A percentile compares a stretch with the other conserved stretches of the same genome.
Conservation (phyloP, 2,888 invertebrate species). For the Lithophane socia region DNA sequence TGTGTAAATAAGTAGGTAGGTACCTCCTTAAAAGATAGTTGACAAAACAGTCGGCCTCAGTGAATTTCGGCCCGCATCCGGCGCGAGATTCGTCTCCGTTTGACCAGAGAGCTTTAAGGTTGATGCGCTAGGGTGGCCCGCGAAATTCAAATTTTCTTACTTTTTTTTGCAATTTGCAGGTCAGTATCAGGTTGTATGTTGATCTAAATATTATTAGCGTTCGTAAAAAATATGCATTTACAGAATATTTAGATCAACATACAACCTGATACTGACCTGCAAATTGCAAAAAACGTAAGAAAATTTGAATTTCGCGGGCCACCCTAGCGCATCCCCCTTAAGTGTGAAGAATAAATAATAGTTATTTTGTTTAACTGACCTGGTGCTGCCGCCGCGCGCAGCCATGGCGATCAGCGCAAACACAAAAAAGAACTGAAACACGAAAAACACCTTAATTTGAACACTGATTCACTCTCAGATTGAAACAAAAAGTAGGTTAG, state of each 20-base stretch:
- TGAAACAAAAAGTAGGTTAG: background rate
- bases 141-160: too few species aligned
- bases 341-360: background rate
- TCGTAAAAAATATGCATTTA: too few species aligned
- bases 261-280: too few species aligned
- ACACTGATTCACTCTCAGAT: background rate
- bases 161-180: too few species aligned
- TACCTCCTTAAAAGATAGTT: background rate
- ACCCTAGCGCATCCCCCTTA: too few species aligned
- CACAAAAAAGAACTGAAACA: conserved; percentile 18
- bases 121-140: too few species aligned
- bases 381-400: background rate
- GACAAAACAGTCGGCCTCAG: background rate
- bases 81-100: background rate
- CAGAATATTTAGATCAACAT: too few species aligned
- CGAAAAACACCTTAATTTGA: background rate
- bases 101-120: background rate
- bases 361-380: conserved; percentile 13
- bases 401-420: conserved; percentile 16
- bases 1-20: too few species aligned
- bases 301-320: too few species aligned
- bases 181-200: too few species aligned
- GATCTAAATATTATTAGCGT: too few species aligned
- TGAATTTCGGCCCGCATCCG: background rate
- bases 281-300: too few species aligned